These are phyloP conservation scores for Podargus strigoides DNA, from an alignment of 2,797 vertebrate genomes.

Conservation along the genomic window DNA sequence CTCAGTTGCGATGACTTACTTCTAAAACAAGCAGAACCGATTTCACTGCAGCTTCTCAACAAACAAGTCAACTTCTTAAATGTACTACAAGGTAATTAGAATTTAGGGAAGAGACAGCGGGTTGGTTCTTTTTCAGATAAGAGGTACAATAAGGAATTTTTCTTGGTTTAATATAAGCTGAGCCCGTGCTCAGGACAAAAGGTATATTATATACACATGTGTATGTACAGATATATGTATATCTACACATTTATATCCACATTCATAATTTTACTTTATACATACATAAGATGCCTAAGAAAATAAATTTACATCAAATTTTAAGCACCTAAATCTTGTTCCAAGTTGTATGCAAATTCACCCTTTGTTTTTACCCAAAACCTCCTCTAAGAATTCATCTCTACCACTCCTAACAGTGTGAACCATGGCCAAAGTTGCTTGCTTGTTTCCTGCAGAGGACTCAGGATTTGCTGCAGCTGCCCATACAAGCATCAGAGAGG, in stretches of 20 bases:
- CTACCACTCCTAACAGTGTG: neutral
- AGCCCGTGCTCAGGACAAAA: neutral
- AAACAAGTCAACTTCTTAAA: neutral
- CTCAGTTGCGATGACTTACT: neutral
- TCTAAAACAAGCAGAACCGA: neutral
- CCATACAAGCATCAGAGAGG: neutral
- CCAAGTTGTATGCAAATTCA: neutral
- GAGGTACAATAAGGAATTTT: neutral
- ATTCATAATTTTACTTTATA: neutral
- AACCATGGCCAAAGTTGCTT: neutral
- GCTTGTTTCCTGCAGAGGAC: neutral
- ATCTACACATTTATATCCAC: neutral
- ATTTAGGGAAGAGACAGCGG: neutral
- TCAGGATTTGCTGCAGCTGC: neutral
- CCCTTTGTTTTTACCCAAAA: neutral
- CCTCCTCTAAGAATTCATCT: neutral
- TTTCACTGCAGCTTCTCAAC: neutral
- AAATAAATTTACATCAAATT: neutral
- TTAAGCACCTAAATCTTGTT: neutral
- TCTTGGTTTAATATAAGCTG: neutral
- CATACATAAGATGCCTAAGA: neutral
- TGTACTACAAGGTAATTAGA: neutral
- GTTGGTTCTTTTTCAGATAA: neutral
- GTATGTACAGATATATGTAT: neutral
- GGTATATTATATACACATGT: neutral